Percentiles rank a stretch among this genome's conserved stretches.
These are phyloP conservation scores for Setophaga petechia DNA, from an alignment of 2,113 vertebrate genomes.

Conservation along the genomic window DNA sequence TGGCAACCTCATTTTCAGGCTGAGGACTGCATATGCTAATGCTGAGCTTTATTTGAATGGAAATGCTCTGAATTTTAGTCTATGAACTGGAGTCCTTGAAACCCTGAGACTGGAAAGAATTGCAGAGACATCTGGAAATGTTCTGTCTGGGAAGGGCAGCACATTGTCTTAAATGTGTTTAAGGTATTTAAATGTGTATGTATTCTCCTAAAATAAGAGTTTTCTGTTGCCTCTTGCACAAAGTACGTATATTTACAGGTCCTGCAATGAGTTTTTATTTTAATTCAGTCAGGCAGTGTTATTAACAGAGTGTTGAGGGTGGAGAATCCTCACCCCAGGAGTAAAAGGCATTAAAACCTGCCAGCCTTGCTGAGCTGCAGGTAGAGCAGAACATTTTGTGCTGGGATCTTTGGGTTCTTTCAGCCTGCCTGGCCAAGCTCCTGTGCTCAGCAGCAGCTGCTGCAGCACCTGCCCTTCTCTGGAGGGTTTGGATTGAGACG, in stretches of 20 bases:
- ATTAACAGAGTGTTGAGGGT: background rate
- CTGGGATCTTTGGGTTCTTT: background rate
- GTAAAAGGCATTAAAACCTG: background rate
- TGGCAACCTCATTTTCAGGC: conserved; percentile 36
- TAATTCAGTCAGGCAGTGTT: background rate
- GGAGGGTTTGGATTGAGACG: background rate
- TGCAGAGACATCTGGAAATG: background rate
- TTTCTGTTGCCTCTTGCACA: background rate
- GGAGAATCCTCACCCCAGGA: background rate
- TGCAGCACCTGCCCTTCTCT: background rate
- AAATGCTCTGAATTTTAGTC: background rate
- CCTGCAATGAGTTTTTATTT: background rate
- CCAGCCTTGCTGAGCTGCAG: background rate
- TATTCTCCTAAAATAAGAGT: background rate
- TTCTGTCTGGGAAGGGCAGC: background rate
- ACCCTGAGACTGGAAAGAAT: background rate
- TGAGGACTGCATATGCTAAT: background rate
- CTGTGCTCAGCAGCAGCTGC: background rate
- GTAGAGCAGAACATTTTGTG: background rate
- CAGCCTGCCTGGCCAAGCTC: background rate
- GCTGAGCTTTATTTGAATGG: conserved; percentile 18
- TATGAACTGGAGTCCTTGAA: background rate
- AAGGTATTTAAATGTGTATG: background rate
- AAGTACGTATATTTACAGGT: background rate
- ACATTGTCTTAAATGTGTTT: background rate